phyloP scores from a whole-genome alignment of 2,888 invertebrate species.

The Synergus umbraculus region DNA sequence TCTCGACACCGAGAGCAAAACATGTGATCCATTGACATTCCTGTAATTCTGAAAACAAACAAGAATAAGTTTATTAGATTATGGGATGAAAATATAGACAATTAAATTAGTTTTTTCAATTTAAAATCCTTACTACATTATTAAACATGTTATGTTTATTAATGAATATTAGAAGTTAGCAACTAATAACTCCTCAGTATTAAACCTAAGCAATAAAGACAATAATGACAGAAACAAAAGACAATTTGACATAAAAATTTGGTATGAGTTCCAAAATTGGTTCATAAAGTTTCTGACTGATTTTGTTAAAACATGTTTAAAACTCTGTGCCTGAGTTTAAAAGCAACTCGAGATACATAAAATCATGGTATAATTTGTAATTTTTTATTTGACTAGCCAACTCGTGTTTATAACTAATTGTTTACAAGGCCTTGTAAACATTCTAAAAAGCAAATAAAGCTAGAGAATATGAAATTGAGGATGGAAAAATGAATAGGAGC shows the following conservation, averaged over 20 bases:
- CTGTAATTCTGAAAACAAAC: slow-evolving; percentile 77
- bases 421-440: background rate
- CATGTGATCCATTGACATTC: slow-evolving; percentile 94
- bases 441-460: background rate
- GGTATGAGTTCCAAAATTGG: background rate
- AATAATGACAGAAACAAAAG: too few relatives aligned
- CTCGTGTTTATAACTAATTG: background rate
- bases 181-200: background rate
- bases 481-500: background rate
- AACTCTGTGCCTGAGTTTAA: background rate
- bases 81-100: background rate
- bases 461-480: background rate
- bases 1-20: slow-evolving; percentile 97
- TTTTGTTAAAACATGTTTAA: background rate
- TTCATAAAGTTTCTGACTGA: background rate
- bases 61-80: background rate
- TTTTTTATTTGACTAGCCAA: background rate
- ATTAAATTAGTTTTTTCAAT: background rate
- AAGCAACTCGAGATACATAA: background rate
- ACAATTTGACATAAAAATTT: background rate
- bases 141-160: background rate
- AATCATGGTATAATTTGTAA: too few relatives aligned
- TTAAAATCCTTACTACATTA: background rate
- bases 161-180: background rate
- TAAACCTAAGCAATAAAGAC: too few relatives aligned